A percentile compares a stretch with the other conserved stretches of the same genome.
Evolutionary conservation across 2,113 vertebrate genomes (phyloP).

Genomic region (Muntiacus reevesi): DNA sequence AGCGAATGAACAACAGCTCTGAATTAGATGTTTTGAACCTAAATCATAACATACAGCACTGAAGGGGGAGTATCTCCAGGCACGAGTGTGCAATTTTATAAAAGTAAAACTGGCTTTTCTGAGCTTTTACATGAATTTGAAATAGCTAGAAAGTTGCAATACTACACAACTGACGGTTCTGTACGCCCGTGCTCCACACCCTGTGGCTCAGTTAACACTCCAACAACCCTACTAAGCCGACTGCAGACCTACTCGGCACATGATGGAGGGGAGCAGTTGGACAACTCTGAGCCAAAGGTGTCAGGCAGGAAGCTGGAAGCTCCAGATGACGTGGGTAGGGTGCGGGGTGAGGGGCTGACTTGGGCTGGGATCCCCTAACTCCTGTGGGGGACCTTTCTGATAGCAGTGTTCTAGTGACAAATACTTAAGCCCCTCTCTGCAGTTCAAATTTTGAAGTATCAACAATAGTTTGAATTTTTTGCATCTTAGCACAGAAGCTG

Average conservation of each 20-base stretch:
- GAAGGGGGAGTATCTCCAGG: too few species aligned
- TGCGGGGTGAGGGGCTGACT: background rate
- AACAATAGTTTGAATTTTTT: background rate
- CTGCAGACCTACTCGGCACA: background rate
- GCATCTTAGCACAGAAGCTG: background rate
- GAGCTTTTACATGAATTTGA: rapidly evolving
- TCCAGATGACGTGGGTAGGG: background rate
- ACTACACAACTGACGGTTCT: rapidly evolving
- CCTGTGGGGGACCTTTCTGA: background rate
- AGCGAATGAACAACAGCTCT: background rate
- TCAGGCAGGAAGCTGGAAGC: rapidly evolving
- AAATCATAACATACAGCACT: rapidly evolving
- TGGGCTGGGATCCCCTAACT: rapidly evolving
- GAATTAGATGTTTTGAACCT: background rate
- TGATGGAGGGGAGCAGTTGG: rapidly evolving
- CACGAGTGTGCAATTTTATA: background rate
- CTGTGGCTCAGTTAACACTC: rapidly evolving
- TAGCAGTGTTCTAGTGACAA: rapidly evolving
- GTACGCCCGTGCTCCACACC: rapidly evolving
- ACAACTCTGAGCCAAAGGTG: background rate
- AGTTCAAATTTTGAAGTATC: too few species aligned
- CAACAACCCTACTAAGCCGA: rapidly evolving
- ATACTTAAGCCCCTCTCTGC: background rate
- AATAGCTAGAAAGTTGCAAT: rapidly evolving
- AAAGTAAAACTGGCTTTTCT: background rate